A percentile compares a stretch with the other conserved stretches of the same genome.
Conservation (phyloP, 2,888 invertebrate genomes). For the Lymantria monacha region DNA sequence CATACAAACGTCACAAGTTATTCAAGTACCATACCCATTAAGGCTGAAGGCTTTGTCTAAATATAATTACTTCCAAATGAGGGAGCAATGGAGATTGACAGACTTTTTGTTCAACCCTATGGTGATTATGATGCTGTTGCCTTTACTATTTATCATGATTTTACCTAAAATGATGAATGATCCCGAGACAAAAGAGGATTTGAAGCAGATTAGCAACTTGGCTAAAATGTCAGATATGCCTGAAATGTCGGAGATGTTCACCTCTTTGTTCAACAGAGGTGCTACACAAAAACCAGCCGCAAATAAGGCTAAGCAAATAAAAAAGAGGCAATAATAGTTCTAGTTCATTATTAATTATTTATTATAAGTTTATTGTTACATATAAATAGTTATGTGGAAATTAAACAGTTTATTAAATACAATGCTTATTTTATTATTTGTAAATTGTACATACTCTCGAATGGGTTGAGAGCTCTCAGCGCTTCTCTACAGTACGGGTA, state of each 20-base stretch:
- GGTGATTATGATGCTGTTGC: slow-evolving; percentile 98
- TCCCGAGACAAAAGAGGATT: slow-evolving; percentile 97
- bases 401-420: slow-evolving; percentile 21
- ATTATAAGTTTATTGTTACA: slow-evolving; percentile 34
- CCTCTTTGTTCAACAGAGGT: slow-evolving; percentile 91
- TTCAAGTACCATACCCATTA: slow-evolving; percentile 96
- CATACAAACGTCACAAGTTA: slow-evolving; percentile 94
- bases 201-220: slow-evolving; percentile 93
- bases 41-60: slow-evolving; percentile 92
- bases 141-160: slow-evolving; percentile 93
- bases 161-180: slow-evolving; percentile 98
- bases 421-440: no score
- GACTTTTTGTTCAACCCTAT: slow-evolving; percentile 98
- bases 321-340: slow-evolving; percentile 65
- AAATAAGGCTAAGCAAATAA: slow-evolving; percentile 72
- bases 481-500: no score
- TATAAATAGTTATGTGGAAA: slow-evolving; percentile 36
- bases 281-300: slow-evolving; percentile 70
- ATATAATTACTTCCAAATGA: slow-evolving; percentile 93
- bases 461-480: no score
- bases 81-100: slow-evolving; percentile 98
- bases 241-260: slow-evolving; percentile 97
- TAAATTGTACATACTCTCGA: no score
- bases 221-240: slow-evolving; percentile 94
- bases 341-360: slow-evolving; percentile 38